Evolutionary conservation across 1,140 invertebrate genomes (phyloP).

Genomic region (Cyphomyrmex costatus): DNA sequence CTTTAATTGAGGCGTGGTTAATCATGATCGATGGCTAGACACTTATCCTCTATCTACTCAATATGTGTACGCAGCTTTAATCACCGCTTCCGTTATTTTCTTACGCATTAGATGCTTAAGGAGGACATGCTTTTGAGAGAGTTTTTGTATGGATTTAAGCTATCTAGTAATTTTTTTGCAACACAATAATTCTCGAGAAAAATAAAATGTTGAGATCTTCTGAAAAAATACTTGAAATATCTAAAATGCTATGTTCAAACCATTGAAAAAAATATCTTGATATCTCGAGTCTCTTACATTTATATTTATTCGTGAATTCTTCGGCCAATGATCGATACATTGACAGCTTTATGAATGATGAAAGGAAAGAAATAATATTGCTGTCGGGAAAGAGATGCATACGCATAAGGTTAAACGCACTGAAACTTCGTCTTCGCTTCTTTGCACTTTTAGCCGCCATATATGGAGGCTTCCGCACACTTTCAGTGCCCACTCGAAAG

Average conservation of each 20-base stretch:
- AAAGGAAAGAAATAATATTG: constrained; percentile 1
- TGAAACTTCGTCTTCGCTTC: constrained; percentile 11
- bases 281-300: neutral
- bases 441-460: constrained; percentile 39
- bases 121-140: neutral
- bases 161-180: neutral
- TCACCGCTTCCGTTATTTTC: neutral
- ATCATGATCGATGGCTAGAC: constrained; percentile 40
- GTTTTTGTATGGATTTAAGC: neutral
- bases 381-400: neutral
- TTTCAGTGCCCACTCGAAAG: constrained; percentile 42
- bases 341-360: neutral
- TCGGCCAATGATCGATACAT: neutral
- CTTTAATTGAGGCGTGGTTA: constrained; percentile 50
- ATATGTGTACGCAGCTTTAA: neutral
- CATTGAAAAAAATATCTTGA: neutral
- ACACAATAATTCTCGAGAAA: neutral
- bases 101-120: neutral
- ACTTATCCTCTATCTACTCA: constrained; percentile 37
- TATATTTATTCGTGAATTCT: neutral
- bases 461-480: constrained; percentile 10
- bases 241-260: constrained; percentile 13
- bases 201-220: neutral
- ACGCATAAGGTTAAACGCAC: constrained; percentile 10
- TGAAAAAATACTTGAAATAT: constrained; percentile 9